Evolutionary conservation across 2,797 vertebrate species (phyloP).

Genomic region (Hylomyscus alleni): DNA sequence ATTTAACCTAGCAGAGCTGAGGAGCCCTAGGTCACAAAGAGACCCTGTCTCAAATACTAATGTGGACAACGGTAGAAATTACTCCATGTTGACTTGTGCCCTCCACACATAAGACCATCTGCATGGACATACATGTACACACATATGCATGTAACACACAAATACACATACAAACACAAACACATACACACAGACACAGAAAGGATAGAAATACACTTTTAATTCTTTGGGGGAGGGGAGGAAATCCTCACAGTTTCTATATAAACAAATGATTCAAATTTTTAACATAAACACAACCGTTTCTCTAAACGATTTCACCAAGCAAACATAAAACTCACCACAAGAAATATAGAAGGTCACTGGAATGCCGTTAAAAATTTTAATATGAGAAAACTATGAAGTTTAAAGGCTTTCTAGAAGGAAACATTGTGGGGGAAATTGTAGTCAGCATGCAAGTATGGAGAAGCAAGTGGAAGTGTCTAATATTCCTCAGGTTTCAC

Average conservation of each 20-base stretch:
- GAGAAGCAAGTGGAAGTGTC: background rate
- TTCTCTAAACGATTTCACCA: background rate
- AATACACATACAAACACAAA: background rate
- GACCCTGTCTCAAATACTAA: background rate
- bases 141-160: background rate
- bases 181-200: background rate
- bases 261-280: background rate
- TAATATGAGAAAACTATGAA: background rate
- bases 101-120: background rate
- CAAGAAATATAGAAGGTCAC: background rate
- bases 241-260: background rate
- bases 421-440: background rate
- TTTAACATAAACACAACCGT: background rate
- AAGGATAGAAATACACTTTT: background rate
- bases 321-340: background rate
- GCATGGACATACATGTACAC: no score
- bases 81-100: background rate
- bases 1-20: background rate
- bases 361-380: background rate
- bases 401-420: background rate
- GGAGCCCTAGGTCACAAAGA: background rate
- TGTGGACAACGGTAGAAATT: background rate
- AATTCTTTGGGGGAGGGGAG: background rate
- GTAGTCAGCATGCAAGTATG: fast-evolving
- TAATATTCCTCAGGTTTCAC: no score